phyloP scores from a whole-genome alignment of 2,888 invertebrate species.

The Hydriomena furcata region DNA sequence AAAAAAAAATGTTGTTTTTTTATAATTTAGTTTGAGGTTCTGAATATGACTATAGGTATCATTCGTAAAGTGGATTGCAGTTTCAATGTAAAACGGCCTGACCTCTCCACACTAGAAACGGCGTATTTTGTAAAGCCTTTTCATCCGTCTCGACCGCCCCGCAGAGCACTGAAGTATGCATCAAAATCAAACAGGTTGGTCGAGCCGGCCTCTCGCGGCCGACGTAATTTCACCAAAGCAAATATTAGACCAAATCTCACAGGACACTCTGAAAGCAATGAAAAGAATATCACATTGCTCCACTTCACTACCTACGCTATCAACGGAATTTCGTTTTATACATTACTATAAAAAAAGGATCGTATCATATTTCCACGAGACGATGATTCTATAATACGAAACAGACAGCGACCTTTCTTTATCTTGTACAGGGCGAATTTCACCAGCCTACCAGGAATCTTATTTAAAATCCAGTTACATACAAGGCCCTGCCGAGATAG shows the following conservation, averaged over 20 bases:
- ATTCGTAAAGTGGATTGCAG: slow-evolving; percentile 5
- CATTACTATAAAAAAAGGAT: slow-evolving; percentile 67
- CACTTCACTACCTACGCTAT: slow-evolving; percentile 51
- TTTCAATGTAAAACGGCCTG: slow-evolving; percentile 21
- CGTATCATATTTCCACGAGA: slow-evolving; percentile 67
- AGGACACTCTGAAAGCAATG: slow-evolving; percentile 64
- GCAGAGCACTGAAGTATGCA: slow-evolving; percentile 73
- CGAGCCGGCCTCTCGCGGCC: slow-evolving; percentile 58
- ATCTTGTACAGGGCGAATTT: slow-evolving; percentile 78
- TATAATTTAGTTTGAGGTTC: background rate
- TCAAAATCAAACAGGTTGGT: slow-evolving; percentile 77
- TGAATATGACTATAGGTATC: background rate
- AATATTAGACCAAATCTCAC: slow-evolving; percentile 75
- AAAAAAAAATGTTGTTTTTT: no score
- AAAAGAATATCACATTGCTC: slow-evolving; percentile 64
- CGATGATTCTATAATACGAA: slow-evolving; percentile 71
- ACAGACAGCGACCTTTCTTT: slow-evolving; percentile 79
- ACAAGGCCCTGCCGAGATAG: slow-evolving; percentile 74
- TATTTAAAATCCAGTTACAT: slow-evolving; percentile 83
- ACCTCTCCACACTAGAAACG: slow-evolving; percentile 26
- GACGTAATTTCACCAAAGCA: slow-evolving; percentile 75
- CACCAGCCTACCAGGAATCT: slow-evolving; percentile 74
- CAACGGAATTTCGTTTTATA: slow-evolving; percentile 56
- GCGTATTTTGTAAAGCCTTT: slow-evolving; percentile 42
- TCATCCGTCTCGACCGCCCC: slow-evolving; percentile 51